Conservation (phyloP, 2,797 vertebrate genomes). For the Halcyon smyrnensis region DNA sequence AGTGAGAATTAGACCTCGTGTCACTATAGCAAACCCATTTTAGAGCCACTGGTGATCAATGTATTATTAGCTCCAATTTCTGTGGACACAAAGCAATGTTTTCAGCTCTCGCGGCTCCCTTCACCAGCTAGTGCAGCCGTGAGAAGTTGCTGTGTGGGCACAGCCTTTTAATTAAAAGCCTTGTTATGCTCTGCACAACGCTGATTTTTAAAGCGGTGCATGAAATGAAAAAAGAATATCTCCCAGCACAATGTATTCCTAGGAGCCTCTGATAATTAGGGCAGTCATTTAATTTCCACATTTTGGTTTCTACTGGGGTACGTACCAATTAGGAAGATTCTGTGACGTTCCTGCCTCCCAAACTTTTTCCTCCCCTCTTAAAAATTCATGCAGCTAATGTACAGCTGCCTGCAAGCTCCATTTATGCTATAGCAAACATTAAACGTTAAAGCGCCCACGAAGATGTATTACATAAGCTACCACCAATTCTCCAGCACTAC, state of each 20-base stretch:
- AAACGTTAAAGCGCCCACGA: slow-evolving; percentile 25
- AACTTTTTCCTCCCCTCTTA: neutral
- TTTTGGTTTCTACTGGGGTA: slow-evolving; percentile 67
- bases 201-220: slow-evolving; percentile 51
- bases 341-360: neutral
- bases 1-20: neutral
- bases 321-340: slow-evolving; percentile 73
- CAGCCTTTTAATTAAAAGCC: slow-evolving; percentile 36
- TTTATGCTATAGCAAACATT: slow-evolving; percentile 41
- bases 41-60: neutral
- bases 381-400: slow-evolving; percentile 32
- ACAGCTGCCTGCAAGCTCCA: slow-evolving; percentile 13
- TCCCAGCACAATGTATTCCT: slow-evolving; percentile 67
- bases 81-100: neutral
- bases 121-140: neutral
- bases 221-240: slow-evolving; percentile 69
- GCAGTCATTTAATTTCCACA: slow-evolving; percentile 71
- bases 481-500: neutral
- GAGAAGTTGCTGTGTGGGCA: slow-evolving; percentile 42
- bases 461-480: slow-evolving; percentile 2
- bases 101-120: neutral
- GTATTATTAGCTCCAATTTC: neutral
- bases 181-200: neutral
- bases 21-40: neutral
- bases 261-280: slow-evolving; percentile 73